A percentile compares a stretch with the other conserved stretches of the same genome.
Evolutionary conservation across 2,113 vertebrate species (phyloP).

Genomic region (Ptyas mucosa): DNA sequence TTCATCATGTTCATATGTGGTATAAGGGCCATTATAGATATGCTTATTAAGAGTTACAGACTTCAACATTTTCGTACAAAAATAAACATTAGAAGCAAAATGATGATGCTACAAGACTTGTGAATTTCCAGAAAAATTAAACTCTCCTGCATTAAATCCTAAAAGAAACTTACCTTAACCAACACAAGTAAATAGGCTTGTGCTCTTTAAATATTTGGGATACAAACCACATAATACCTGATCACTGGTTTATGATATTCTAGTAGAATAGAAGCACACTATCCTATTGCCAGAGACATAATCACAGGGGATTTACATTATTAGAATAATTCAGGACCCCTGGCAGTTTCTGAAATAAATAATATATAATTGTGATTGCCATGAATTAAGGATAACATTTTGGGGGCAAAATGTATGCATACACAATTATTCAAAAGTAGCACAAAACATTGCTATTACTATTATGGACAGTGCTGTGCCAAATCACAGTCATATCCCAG

Average conservation of each 20-base stretch:
- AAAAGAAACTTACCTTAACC: slow-evolving; percentile 1
- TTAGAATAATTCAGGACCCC: neutral
- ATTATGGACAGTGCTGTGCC: neutral
- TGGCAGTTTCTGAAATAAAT: neutral
- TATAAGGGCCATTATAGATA: neutral
- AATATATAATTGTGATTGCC: neutral
- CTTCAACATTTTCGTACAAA: slow-evolving; percentile 14
- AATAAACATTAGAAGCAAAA: neutral
- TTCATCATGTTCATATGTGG: slow-evolving; percentile 4
- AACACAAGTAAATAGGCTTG: neutral
- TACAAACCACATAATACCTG: neutral
- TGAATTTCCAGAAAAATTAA: neutral
- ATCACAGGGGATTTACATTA: neutral
- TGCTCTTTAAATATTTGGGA: neutral
- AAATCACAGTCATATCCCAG: neutral
- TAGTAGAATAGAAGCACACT: neutral
- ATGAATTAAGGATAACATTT: neutral
- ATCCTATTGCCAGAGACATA: neutral
- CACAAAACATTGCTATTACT: neutral
- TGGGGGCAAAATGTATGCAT: neutral
- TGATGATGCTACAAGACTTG: neutral
- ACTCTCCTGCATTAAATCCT: slow-evolving; percentile 14
- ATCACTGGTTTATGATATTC: too few species aligned
- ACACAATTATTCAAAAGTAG: neutral
- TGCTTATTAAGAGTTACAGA: neutral